These are phyloP conservation scores for Aphelinus certus DNA, from an alignment of 1,140 invertebrate genomes.

Conservation along the genomic window DNA sequence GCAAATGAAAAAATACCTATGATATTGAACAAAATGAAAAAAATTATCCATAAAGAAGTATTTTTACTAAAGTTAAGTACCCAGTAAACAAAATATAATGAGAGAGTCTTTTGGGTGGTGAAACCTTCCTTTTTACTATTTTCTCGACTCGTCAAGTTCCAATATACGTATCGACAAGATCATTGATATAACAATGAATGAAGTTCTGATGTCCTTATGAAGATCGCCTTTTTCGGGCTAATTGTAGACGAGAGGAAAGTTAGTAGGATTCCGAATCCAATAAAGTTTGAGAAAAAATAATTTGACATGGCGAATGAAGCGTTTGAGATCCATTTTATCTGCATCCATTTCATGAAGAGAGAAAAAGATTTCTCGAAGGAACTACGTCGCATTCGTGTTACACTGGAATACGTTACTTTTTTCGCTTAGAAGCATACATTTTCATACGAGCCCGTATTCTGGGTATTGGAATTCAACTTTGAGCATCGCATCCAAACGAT, in stretches of 20 bases:
- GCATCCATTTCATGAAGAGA: not conserved
- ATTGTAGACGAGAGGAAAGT: not conserved
- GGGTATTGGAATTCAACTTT: not conserved
- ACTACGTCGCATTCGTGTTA: not conserved
- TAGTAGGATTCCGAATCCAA: not conserved
- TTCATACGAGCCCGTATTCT: not conserved
- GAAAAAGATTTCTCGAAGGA: constrained; percentile 13
- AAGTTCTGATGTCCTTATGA: constrained; percentile 1
- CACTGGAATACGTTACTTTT: not conserved
- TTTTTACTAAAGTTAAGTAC: constrained; percentile 30
- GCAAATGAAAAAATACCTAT: not conserved
- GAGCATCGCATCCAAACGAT: not conserved
- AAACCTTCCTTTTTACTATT: constrained; percentile 12
- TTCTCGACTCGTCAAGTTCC: constrained; percentile 22
- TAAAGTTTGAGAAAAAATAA: not conserved
- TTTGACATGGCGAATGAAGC: not conserved
- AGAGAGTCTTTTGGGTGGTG: constrained; percentile 5
- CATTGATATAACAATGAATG: not conserved
- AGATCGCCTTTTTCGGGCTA: not conserved
- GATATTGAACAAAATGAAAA: constrained; percentile 6
- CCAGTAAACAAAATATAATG: not conserved
- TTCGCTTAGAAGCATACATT: not conserved
- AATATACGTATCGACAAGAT: constrained; percentile 10
- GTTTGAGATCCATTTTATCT: constrained; percentile 17
- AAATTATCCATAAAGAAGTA: constrained; percentile 11